Evolutionary conservation across 2,113 vertebrate species (phyloP).

Genomic region (Myiagra hebetior): DNA sequence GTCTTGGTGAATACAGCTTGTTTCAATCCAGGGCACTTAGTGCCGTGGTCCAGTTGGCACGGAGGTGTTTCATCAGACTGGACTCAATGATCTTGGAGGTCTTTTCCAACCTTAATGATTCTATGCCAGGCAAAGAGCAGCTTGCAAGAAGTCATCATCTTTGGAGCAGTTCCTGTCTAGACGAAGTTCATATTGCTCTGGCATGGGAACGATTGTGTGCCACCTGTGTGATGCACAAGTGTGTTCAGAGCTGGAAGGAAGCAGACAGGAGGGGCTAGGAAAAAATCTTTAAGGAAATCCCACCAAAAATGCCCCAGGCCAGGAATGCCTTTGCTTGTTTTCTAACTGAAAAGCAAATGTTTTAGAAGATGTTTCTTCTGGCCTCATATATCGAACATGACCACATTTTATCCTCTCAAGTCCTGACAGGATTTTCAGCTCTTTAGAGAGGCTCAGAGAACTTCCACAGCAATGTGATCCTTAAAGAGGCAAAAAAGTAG

Average conservation of each 20-base stretch:
- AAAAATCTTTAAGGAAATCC: neutral
- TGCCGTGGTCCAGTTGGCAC: neutral
- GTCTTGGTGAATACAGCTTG: neutral
- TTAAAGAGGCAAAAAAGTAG: neutral
- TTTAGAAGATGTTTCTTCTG: neutral
- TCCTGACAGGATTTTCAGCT: neutral
- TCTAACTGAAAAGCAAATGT: neutral
- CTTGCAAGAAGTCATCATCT: neutral
- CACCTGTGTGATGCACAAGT: neutral
- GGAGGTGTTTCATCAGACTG: neutral
- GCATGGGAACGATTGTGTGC: neutral
- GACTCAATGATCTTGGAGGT: neutral
- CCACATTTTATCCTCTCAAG: neutral
- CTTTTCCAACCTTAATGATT: neutral
- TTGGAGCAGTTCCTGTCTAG: neutral
- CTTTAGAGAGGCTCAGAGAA: neutral
- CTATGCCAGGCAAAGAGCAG: neutral
- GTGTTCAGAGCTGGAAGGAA: neutral
- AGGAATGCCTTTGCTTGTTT: neutral
- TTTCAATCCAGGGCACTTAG: neutral
- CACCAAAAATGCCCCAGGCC: neutral
- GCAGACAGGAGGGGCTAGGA: neutral
- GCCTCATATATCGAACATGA: neutral
- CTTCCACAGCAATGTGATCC: neutral
- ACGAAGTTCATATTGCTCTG: neutral